Conservation (phyloP, 2,797 vertebrate genomes). For the Centroberyx gerrardi region DNA sequence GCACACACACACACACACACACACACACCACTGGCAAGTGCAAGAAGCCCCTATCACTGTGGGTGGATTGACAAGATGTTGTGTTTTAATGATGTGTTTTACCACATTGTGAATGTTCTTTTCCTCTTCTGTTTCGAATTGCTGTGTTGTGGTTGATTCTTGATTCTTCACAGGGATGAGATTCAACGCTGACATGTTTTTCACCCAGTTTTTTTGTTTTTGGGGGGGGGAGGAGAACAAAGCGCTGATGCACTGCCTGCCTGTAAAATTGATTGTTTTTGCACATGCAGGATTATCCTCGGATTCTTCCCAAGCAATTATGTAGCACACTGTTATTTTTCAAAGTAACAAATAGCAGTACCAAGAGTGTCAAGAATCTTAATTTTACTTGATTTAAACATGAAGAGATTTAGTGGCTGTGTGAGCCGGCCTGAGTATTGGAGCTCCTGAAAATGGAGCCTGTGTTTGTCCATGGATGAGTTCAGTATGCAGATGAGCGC, state of each 20-base stretch:
- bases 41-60: conserved; percentile 1
- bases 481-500: neutral
- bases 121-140: neutral
- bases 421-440: conserved; percentile 2
- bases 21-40: conserved; percentile 1
- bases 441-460: conserved; percentile 1
- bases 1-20: neutral
- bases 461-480: neutral
- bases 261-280: conserved; percentile 37
- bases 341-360: neutral
- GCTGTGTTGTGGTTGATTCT: conserved; percentile 12
- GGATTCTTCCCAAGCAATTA: conserved; percentile 12
- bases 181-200: conserved; percentile 12
- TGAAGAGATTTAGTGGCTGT: neutral
- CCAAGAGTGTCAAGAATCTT: neutral
- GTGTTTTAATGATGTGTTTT: conserved; percentile 56
- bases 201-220: conserved; percentile 3
- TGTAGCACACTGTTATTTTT: neutral
- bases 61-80: conserved; percentile 32
- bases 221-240: neutral
- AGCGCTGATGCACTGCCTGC: neutral
- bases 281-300: conserved; percentile 10
- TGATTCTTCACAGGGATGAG: conserved; percentile 30
- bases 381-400: neutral
- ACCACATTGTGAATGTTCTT: conserved; percentile 28